Base-by-base conservation (phyloP, 2,113 vertebrate genomes). In the Phaethornis superciliosus region DNA sequence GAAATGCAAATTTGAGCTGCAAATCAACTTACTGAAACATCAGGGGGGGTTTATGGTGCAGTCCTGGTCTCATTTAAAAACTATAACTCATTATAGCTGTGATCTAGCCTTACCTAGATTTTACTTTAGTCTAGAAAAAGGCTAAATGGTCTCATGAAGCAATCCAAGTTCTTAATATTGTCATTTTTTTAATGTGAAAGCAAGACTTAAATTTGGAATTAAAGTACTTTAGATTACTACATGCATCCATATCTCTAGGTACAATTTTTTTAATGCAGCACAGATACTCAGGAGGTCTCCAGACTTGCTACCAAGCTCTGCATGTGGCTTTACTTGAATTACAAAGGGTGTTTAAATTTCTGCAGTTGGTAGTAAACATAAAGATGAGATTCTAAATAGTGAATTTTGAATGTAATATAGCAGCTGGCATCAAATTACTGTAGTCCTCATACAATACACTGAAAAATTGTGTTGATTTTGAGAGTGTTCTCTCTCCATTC, bases 141-240 rank as follows among this genome's bases (percentile, higher is more conserved):
- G 22, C 33, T 44, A 3, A 78, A 58, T 72, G 32, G 51, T 51
- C 64, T n/a, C 35, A 24, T 0, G 0, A 11, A 17, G 2, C 12
- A 33, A 5, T 22, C 16, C 68, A 54, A 14, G 44, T 10, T 62
- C 32, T n/a, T 32, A 18, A 35, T 13, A 18, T 65, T 51, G 40
- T 47, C 21, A 23, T 24, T 10, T 12, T 24, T 23, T 49, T 1
- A 1, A 33, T 3, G 17, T 14, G 12, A 64, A 76, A 52, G 26
- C 35, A 58, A 74, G 62, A 37, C 24, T 52, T 52, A n/a, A 35
- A 52, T 81, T 64, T 60, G n/a, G 46, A 63, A 27, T 62, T 23
- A 37, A 76, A 46, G 47, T 26, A 21, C 32, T 64, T 65, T 13
- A 44, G 35, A 26, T 74, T 23, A 27, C n/a, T 47, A 12, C 17